Evolutionary conservation across 2,797 vertebrate genomes (phyloP).

Genomic region (Coreius guichenoti): DNA sequence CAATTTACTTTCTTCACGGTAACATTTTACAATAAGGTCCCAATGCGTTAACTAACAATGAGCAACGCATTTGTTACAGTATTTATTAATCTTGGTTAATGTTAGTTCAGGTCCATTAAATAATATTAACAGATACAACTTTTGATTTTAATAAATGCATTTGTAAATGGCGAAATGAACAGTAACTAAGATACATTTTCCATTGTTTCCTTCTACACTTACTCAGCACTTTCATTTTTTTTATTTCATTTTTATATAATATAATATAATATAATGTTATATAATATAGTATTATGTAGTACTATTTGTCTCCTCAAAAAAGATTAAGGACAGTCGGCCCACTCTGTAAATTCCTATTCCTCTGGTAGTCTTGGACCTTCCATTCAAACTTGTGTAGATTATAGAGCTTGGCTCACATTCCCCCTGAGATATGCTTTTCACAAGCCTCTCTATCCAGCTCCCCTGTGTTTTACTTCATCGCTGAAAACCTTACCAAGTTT

Average conservation of each 20-base stretch:
- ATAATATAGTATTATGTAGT: not conserved
- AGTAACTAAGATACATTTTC: no score
- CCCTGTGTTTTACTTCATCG: constrained; percentile 43
- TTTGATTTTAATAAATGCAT: no score
- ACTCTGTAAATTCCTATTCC: constrained; percentile 26
- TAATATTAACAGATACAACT: not conserved
- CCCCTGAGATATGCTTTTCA: constrained; percentile 42
- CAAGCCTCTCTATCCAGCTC: constrained; percentile 45
- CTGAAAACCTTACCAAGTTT: constrained; percentile 57
- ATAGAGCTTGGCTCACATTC: constrained; percentile 22
- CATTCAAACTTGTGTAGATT: constrained; percentile 51
- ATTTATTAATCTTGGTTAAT: not conserved
- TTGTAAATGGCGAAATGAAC: no score
- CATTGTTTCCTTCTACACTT: no score
- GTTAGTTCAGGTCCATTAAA: no score
- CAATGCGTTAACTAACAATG: not conserved
- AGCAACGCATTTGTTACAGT: not conserved
- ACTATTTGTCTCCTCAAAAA: not conserved
- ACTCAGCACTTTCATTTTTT: no score
- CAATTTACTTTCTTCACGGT: no score
- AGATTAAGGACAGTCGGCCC: constrained; percentile 10
- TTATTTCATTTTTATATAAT: not conserved
- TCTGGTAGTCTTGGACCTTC: constrained; percentile 60
- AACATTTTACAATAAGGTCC: no score
- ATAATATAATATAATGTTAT: not conserved